Conservation (phyloP, 2,113 vertebrate genomes). For the Hippocampus comes region DNA sequence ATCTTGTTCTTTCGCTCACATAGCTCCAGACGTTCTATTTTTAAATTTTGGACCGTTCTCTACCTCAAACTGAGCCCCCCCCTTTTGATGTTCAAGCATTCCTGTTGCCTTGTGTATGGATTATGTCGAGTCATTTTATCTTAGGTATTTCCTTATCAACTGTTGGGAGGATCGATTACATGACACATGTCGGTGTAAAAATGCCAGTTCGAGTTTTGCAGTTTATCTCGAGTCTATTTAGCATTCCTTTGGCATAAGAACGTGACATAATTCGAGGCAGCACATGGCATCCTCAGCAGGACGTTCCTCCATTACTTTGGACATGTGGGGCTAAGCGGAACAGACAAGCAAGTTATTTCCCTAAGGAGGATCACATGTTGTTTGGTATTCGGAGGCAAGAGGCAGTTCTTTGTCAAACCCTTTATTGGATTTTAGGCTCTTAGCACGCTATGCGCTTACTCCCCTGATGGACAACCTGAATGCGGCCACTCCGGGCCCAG, state of each 20-base stretch:
- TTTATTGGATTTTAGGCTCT: slow-evolving; percentile 71
- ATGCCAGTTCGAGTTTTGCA: not conserved
- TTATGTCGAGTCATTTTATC: not conserved
- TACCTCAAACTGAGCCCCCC: not conserved
- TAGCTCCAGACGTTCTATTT: too few species aligned
- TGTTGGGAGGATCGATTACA: not conserved
- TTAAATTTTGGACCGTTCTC: too few species aligned
- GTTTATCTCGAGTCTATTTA: not conserved
- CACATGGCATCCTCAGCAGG: slow-evolving; percentile 48
- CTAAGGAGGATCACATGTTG: slow-evolving; percentile 70
- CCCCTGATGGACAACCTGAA: slow-evolving; percentile 38
- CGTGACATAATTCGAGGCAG: slow-evolving; percentile 34
- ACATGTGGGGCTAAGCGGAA: slow-evolving; percentile 34
- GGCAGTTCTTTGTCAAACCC: slow-evolving; percentile 64
- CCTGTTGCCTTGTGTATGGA: not conserved
- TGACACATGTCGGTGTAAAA: not conserved
- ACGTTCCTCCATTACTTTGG: slow-evolving; percentile 62
- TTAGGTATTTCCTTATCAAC: not conserved
- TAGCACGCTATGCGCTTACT: slow-evolving; percentile 38
- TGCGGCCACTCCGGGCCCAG: slow-evolving; percentile 36
- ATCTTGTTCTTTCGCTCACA: too few species aligned
- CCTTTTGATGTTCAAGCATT: not conserved
- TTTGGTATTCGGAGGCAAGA: slow-evolving; percentile 65
- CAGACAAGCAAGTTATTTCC: slow-evolving; percentile 53
- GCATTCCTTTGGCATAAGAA: slow-evolving; percentile 3